phyloP scores from a whole-genome alignment of 2,113 vertebrate genomes.

The Zapus hudsonius region DNA sequence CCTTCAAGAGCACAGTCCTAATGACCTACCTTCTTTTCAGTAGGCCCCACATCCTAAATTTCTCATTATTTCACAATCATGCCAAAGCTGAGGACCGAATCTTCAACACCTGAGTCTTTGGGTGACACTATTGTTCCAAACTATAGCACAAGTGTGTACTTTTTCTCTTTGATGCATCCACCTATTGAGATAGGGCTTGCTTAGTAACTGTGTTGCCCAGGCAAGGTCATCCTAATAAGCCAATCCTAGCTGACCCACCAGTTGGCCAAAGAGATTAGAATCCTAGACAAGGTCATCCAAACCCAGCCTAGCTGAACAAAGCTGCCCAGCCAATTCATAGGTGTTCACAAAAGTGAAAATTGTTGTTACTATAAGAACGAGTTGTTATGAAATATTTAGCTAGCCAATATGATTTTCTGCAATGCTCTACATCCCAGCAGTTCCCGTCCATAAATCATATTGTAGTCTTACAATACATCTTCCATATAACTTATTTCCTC shows the following conservation, averaged over 20 bases:
- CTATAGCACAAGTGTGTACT: background rate
- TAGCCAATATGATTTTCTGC: background rate
- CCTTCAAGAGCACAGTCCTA: background rate
- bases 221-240: background rate
- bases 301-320: background rate
- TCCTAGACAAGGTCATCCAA: background rate
- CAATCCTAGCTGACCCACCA: background rate
- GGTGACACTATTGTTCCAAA: background rate
- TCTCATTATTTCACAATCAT: background rate
- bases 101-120: background rate
- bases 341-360: background rate
- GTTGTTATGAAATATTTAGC: background rate
- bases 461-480: background rate
- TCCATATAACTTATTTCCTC: slow-evolving; percentile 12
- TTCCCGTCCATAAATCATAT: background rate
- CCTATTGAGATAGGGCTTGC: background rate
- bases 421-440: background rate
- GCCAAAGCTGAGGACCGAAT: background rate
- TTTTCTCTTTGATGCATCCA: slow-evolving; percentile 7
- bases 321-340: background rate
- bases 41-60: background rate
- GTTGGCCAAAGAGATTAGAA: background rate
- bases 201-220: background rate
- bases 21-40: background rate
- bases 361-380: background rate